Evolutionary conservation across 2,113 vertebrate genomes (phyloP), one percentile per base, ranked within the genome.

Genomic region (Melanostigma gelatinosum): DNA sequence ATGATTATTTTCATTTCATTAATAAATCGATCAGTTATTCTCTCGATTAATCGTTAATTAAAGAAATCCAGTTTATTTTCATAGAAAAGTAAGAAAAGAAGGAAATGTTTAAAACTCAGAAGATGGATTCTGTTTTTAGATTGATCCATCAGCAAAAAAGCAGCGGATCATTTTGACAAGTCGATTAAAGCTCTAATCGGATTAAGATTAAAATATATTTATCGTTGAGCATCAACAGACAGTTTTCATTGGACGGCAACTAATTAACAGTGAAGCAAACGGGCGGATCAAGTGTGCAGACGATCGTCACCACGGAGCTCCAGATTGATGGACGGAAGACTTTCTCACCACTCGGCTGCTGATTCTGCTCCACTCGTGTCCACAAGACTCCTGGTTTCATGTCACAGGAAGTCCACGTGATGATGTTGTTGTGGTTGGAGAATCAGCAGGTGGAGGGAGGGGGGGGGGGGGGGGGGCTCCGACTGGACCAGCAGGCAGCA

Each of bases 401-500:
- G 12, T 40, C 42, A 36, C 55, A 54, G 48, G 1, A 55, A 16
- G 20, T 64, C 22, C 3, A 1, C 10, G 0, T 20, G 50, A 1
- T 2, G 65, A 11, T 7, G 4, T 18, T 22, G 15, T 7, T 4
- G 70, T 22, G 32, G 38, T 0, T 57, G 50, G 48, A 36, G 2
- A 6, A 38, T 42, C 20, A 20, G 52, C 29, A 11, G 20, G 27
- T 22, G 22, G 3, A 16, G 36, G 1, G 72, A 34, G 8, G 46
- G 44, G 15, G 12, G 24, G 57, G 3, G 3, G 13, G 44, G 44
- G 44, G 44, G 40, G 5, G 65, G 29, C 24, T 24, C 13, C 6
- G 65, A 50, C 44, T 69, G 73, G 85, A 46, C 34, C 29, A 7
- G 40, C 60, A 9, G 73, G 12, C 46, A 11, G 60, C 46, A 72